These are phyloP conservation scores for Muntiacus reevesi DNA, from an alignment of 2,113 vertebrate genomes.

Conservation along the genomic window DNA sequence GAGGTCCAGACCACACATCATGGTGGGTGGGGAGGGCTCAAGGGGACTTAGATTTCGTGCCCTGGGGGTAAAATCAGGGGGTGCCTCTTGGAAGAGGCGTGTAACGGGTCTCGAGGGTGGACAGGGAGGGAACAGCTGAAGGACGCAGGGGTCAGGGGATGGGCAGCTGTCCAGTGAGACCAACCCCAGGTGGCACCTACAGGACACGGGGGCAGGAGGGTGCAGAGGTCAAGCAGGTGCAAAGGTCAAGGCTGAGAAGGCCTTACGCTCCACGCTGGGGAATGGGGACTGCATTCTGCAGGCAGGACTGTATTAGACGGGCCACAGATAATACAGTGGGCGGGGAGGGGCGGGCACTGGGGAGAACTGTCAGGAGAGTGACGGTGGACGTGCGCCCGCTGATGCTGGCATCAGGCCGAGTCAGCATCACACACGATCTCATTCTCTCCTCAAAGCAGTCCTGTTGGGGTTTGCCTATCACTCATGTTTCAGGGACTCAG, in stretches of 20 bases:
- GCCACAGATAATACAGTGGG: rapidly evolving
- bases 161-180: not conserved
- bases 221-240: not conserved
- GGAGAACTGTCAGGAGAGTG: rapidly evolving
- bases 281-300: rapidly evolving
- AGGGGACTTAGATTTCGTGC: not conserved
- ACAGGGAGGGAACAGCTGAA: not conserved
- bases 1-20: no score
- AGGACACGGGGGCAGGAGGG: rapidly evolving
- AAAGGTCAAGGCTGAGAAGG: not conserved
- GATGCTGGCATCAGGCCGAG: not conserved
- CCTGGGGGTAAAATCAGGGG: not conserved
- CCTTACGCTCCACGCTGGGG: not conserved
- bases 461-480: not conserved
- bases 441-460: not conserved
- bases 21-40: rapidly evolving
- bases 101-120: not conserved
- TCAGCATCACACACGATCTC: rapidly evolving
- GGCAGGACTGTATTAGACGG: not conserved
- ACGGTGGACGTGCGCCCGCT: rapidly evolving
- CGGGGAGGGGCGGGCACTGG: rapidly evolving
- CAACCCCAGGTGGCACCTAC: no score
- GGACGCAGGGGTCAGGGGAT: not conserved
- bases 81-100: not conserved
- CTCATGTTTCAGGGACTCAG: not conserved